Evolutionary conservation across 2,113 vertebrate species (phyloP).

Genomic region (Thunnus maccoyii): DNA sequence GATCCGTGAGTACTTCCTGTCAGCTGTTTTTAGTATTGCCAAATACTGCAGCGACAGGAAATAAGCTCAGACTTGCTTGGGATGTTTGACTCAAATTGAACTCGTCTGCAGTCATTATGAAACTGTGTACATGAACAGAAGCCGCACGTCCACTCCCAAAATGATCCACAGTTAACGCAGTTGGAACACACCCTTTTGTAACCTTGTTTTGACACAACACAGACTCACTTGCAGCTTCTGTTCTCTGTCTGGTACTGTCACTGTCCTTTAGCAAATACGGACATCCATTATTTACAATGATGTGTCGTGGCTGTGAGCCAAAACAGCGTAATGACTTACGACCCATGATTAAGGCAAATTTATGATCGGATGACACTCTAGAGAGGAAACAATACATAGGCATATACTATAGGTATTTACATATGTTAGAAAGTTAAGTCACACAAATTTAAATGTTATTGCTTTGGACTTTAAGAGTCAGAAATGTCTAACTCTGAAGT

Average conservation of each 20-base stretch:
- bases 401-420: background rate
- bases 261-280: background rate
- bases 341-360: background rate
- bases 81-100: background rate
- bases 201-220: background rate
- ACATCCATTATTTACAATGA: too few species aligned
- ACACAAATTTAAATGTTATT: background rate
- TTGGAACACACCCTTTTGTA: background rate
- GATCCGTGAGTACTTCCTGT: conserved; percentile 23
- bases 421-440: background rate
- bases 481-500: too few species aligned
- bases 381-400: background rate
- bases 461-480: too few species aligned
- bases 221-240: background rate
- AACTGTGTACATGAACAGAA: background rate
- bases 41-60: conserved; percentile 19
- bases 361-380: background rate
- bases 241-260: background rate
- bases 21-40: background rate
- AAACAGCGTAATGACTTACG: background rate
- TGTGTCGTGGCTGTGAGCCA: background rate
- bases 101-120: background rate
- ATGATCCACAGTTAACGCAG: background rate
- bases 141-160: background rate
- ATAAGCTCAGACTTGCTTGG: background rate